Base-by-base conservation (phyloP, 1,140 invertebrate species). In the Penaeus vannamei region DNA sequence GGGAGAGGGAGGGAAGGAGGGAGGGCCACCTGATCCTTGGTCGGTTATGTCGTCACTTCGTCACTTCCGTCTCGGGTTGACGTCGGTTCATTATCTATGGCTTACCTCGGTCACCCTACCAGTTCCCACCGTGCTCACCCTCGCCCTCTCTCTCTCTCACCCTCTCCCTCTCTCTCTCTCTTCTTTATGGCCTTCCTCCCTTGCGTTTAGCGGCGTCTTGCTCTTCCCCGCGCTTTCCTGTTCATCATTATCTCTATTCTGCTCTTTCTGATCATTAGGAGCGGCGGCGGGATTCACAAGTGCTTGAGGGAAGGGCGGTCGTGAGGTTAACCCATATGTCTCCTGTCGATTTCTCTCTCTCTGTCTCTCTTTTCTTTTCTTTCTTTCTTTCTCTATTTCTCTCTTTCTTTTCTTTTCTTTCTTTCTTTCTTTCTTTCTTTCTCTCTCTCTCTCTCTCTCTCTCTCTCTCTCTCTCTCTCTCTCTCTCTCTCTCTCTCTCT, bases 31-130 rank as follows among this genome's bases (percentile, higher is more conserved):
- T 79, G 76, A 79, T 79, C 76, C 32, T 26, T 79, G 76, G 76
- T 79, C 76, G 76, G 32, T 79, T 79, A 29, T 79, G n/a, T 79
- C 76, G 53, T 79, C 76, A 36, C 76, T 36, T 79, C 32, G 29
- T 79, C 32, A 79, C 76, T 53, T 53, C 53, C 53, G 53, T 53
- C 53, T 53, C 53, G 53, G 53, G 53, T 53, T 53, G 53, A 79
- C 76, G 32, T 79, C 76, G 29, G 76, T 79, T 46, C 76, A 79
- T 46, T 36, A n/a, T 46, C 22, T 36, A 22, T 79, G 29, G 29
- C 76, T 79, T 79, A 29, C 32, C 76, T 79, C 76, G n/a, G n/a
- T 36, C 32, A 29, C 32, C 46, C 76, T 46, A 29, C 32, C 76
- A 29, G 22, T 46, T 46, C 76, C 76, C 36, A 22, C 42, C 82